Base-by-base conservation (phyloP, 64 coral and sea anemone genomes). In the Cladopsammia gracilis region DNA sequence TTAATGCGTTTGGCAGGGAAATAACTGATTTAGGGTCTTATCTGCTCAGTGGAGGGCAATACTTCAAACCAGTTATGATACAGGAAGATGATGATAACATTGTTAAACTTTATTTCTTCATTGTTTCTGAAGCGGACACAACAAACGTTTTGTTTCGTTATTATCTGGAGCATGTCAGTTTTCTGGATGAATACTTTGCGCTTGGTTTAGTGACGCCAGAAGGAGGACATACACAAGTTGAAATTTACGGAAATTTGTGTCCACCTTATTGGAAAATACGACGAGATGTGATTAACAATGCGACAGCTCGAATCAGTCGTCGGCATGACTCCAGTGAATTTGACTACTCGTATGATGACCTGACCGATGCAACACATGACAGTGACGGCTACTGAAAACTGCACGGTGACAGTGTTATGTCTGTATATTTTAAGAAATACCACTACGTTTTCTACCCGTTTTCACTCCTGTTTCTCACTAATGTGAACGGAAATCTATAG, bases 111-210 rank as follows among this genome's bases (percentile, higher is more conserved):
- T 96, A 72, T 75, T 96, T 96, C 79, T 96, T 96, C 56, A 51
- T 83, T 18, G 25, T 96, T 42, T 79, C 71, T 51, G 90, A 93
- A 26, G 79, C 73, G 22, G 90, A 96, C 89, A 90, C 95, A 43
- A 54, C 90, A 10, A 44, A 96, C n/a, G 86, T 88, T 19, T 69
- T 86, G 15, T 69, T 86, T 47, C 88, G 87, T 13, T 96, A 96
- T 90, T 96, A 90, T 46, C 67, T 96, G 5, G 91, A 96, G n/a
- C 90, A 96, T 34, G 80, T 62, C 10, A 96, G 95, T 34, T 93
- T 96, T 64, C 89, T 96, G 34, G 95, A 96, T 42, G 90, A 96
- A 23, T 96, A 89, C 57, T 96, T 96, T 67, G 91, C 95, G 16
- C n/a, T 96, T 25, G 91, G 86, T 44, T 78, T 96, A 10, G 95